Evolutionary conservation across 2,888 invertebrate genomes (phyloP).

Genomic region (Limenitis camilla): DNA sequence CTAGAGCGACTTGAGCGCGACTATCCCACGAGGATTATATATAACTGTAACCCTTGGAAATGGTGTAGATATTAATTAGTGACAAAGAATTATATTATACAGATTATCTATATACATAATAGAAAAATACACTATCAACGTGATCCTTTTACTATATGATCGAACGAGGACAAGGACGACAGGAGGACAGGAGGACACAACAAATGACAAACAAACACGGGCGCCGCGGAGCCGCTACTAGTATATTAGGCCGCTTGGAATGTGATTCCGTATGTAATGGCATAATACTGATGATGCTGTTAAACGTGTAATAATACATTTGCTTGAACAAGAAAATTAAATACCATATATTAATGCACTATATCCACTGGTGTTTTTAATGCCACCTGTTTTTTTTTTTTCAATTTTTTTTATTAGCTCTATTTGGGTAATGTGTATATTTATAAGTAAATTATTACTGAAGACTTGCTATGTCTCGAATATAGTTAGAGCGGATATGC

Average conservation of each 20-base stretch:
- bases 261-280: conserved; percentile 69
- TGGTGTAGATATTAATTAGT: conserved; percentile 75
- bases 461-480: conserved; percentile 66
- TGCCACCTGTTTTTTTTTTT: conserved; percentile 62
- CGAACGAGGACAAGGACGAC: conserved; percentile 34
- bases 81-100: conserved; percentile 73
- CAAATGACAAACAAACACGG: too few relatives aligned
- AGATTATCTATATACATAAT: conserved; percentile 73
- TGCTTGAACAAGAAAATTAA: conserved; percentile 86
- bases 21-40: conserved; percentile 49
- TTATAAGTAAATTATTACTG: conserved; percentile 72
- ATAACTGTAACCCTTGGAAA: conserved; percentile 66
- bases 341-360: conserved; percentile 85
- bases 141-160: conserved; percentile 63
- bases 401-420: conserved; percentile 58
- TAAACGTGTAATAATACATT: conserved; percentile 77
- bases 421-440: conserved; percentile 71
- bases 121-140: conserved; percentile 70
- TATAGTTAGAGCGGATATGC: conserved; percentile 60
- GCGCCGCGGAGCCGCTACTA: too few relatives aligned
- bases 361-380: conserved; percentile 72
- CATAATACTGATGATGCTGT: conserved; percentile 65
- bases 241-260: conserved; percentile 38
- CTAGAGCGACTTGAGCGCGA: conserved; percentile 41
- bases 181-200: too few relatives aligned